Conservation (phyloP, 2,797 vertebrate genomes). For the Huso huso region DNA sequence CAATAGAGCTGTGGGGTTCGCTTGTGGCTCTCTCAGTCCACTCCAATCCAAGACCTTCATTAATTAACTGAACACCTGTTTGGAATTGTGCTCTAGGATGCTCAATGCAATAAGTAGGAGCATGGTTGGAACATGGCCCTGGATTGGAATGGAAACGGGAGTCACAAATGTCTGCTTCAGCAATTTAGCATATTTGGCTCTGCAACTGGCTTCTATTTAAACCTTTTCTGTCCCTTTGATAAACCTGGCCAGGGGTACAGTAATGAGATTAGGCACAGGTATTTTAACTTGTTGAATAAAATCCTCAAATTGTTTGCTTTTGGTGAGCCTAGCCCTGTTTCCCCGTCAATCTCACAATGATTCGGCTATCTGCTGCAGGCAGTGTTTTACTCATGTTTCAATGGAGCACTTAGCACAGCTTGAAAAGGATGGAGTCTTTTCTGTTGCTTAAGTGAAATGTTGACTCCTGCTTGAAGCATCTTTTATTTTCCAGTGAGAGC, state of each 20-base stretch:
- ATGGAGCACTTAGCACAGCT: conserved; percentile 40
- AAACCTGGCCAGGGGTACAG: not conserved
- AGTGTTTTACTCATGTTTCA: conserved; percentile 35
- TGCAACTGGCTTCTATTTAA: too few relatives aligned
- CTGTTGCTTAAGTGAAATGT: conserved; percentile 64
- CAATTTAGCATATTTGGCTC: too few relatives aligned
- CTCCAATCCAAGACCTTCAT: too few relatives aligned
- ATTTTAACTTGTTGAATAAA: conserved; percentile 11
- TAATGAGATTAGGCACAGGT: conserved; percentile 9
- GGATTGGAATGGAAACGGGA: too few relatives aligned
- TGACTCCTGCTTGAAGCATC: conserved; percentile 46
- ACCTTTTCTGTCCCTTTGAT: not conserved
- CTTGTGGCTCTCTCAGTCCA: too few relatives aligned
- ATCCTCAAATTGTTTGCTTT: conserved; percentile 4
- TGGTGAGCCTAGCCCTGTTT: conserved; percentile 4
- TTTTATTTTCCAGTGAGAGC: conserved; percentile 35
- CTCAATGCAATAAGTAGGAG: too few relatives aligned
- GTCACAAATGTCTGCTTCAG: too few relatives aligned
- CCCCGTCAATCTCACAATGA: conserved; percentile 25
- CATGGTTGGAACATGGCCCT: too few relatives aligned
- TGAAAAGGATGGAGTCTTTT: conserved; percentile 42
- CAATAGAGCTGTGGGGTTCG: too few relatives aligned
- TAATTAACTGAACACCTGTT: too few relatives aligned
- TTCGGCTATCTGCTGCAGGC: conserved; percentile 29
- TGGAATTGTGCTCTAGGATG: too few relatives aligned